Conservation (phyloP, 2,113 vertebrate genomes). For the Procavia capensis region DNA sequence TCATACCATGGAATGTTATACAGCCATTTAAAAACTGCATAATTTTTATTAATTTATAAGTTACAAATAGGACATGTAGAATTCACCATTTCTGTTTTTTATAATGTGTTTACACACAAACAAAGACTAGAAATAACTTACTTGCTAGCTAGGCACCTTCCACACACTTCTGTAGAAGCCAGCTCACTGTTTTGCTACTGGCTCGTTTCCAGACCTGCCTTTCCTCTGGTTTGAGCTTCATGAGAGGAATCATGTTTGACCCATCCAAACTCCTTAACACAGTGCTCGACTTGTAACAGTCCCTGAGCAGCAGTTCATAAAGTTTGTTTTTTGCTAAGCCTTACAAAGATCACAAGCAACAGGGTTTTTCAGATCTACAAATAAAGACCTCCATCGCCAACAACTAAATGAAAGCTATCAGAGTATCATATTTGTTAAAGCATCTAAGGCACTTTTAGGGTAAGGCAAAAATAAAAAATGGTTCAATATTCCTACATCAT, state of each 20-base stretch:
- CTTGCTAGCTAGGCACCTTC: background rate
- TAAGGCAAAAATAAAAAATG: constrained; percentile 38
- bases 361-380: background rate
- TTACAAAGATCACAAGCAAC: constrained; percentile 43
- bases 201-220: constrained; percentile 41
- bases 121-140: background rate
- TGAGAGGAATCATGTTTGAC: constrained; percentile 14
- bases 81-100: background rate
- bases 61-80: background rate
- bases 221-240: background rate
- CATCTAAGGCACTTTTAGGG: background rate
- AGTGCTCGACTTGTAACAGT: background rate
- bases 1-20: background rate
- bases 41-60: background rate
- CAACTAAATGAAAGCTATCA: constrained; percentile 37
- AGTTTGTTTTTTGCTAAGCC: constrained; percentile 24
- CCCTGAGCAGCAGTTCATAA: background rate
- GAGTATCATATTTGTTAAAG: background rate
- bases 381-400: constrained; percentile 23
- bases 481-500: constrained; percentile 15
- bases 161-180: background rate
- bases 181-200: background rate
- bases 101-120: background rate
- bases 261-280: background rate
- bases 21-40: background rate